Conservation (phyloP, 2,113 vertebrate genomes). For the Hystrix cristata region DNA sequence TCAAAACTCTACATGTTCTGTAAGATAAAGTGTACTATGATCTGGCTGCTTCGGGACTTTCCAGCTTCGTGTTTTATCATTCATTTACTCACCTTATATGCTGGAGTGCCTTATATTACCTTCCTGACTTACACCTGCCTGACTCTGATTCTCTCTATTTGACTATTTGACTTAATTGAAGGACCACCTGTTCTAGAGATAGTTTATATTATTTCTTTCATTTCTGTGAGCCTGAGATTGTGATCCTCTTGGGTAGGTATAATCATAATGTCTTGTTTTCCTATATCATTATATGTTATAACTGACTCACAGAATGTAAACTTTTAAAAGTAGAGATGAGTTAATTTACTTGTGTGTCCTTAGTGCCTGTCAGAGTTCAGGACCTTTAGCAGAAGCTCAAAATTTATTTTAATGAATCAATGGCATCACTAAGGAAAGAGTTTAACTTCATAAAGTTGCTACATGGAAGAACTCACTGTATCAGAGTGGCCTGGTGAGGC, state of each 20-base stretch:
- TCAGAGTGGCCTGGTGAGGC: not conserved
- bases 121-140: not conserved
- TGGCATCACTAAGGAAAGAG: not conserved
- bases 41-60: not conserved
- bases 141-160: not conserved
- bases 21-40: not conserved
- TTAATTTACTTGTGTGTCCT: not conserved
- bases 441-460: not conserved
- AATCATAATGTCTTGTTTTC: not conserved
- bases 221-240: not conserved
- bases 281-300: not conserved
- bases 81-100: not conserved
- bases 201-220: not conserved
- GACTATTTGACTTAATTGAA: not conserved
- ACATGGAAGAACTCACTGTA: not conserved
- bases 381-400: not conserved
- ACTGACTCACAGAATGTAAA: not conserved
- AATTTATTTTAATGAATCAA: not conserved
- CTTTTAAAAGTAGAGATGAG: not conserved
- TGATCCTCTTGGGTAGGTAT: not conserved
- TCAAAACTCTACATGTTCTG: not conserved
- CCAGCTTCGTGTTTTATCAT: not conserved
- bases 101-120: not conserved
- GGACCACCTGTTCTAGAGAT: not conserved
- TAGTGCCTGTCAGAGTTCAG: not conserved